These are phyloP conservation scores for Mormyrus lacerda DNA, from an alignment of 2,113 vertebrate genomes.

Conservation along the genomic window DNA sequence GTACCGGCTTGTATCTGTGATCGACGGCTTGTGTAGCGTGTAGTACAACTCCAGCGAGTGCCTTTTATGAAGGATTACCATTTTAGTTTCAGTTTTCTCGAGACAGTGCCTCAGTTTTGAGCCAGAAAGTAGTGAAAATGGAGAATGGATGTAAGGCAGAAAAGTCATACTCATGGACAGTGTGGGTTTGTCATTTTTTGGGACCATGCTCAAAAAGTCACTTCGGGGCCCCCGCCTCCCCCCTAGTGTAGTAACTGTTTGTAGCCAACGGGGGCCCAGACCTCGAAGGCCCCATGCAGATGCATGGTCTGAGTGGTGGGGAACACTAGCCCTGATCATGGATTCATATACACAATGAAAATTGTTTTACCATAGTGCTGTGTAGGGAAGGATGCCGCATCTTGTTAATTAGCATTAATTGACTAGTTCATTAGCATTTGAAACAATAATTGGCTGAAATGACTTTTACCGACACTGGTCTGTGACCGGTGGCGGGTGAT, in stretches of 20 bases:
- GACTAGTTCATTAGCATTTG: neutral
- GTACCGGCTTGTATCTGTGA: neutral
- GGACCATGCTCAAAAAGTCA: neutral
- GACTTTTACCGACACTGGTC: neutral
- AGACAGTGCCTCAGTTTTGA: neutral
- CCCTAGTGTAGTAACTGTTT: neutral
- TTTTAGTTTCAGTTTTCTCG: neutral
- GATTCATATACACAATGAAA: neutral
- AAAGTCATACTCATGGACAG: neutral
- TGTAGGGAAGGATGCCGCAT: neutral
- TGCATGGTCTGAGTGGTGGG: neutral
- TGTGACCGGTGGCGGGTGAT: neutral
- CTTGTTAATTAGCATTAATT: neutral
- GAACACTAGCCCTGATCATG: neutral
- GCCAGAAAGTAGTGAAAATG: neutral
- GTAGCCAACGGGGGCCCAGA: neutral
- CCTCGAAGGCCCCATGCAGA: neutral
- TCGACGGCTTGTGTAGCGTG: neutral
- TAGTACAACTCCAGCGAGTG: neutral
- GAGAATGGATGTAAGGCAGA: neutral
- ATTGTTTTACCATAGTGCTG: neutral
- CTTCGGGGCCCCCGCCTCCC: neutral
- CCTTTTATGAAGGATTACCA: neutral
- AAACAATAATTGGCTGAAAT: neutral
- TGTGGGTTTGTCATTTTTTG: neutral